Base-by-base conservation (phyloP, 2,797 vertebrate species). In the Ibycter americanus region DNA sequence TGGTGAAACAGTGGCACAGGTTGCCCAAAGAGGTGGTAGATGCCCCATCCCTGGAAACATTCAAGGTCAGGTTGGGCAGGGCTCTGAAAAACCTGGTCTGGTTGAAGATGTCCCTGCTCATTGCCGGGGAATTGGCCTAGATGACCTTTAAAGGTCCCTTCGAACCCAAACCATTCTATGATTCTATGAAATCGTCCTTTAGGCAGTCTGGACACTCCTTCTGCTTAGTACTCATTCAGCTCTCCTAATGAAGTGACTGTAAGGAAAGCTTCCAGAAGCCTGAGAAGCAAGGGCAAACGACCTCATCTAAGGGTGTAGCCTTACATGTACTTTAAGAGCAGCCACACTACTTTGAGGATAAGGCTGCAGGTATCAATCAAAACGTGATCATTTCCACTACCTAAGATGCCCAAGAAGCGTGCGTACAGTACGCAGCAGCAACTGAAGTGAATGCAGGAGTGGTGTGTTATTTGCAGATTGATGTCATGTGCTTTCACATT, bases 361-460 rank as follows among this genome's bases (percentile, higher is more conserved):
- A 49, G 6, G 61, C 44, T 61, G 52, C 16, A 44, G n/a, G 29
- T 47, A 27, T 46, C 32, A 44, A 74, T 52, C 12, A 9, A n/a
- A 46, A 1, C 17, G 22, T 23, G 19, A 15, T 56, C 20, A 6
- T 20, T 22, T 61, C 36, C 65, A 12, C 56, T 13, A 1, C 3
- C 0, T 21, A 0, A 36, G 58, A 3, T 5, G 29, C 16, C 58
- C 2, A 2, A 83, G 63, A 63, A 65, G 44, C 2, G 1, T 4
- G 52, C 8, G 38, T 9, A 29, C 42, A 7, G 22, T 9, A 34
- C 34, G 15, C 2, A 3, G 66, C 63, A 58, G 84, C 54, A 17
- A 25, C 34, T 36, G 67, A 2, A 21, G 32, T 3, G 4, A 4
- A 29, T 11, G 27, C 72, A 36, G 63, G 23, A 68, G 49, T 1